Percentiles rank a stretch among this genome's conserved stretches.
Evolutionary conservation across 2,797 vertebrate genomes (phyloP).

Genomic region (Labeo calbasu): DNA sequence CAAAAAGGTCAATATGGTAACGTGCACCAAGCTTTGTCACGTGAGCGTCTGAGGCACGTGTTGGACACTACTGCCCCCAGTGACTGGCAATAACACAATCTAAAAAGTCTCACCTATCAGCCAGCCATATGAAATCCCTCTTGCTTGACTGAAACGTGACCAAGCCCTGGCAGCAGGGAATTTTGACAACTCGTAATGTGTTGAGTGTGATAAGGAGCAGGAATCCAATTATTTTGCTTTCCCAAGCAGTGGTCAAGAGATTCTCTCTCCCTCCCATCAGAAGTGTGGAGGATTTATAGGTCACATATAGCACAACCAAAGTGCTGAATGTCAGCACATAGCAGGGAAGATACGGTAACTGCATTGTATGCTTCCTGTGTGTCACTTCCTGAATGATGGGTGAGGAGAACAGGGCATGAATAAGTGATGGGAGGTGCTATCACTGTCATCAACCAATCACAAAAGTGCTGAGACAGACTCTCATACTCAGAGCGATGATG

Average conservation of each 20-base stretch:
- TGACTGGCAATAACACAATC: constrained; percentile 47
- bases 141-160: constrained; percentile 62
- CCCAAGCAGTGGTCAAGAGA: constrained; percentile 59
- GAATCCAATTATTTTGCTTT: constrained; percentile 70
- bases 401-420: constrained; percentile 45
- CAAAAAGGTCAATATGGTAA: neutral
- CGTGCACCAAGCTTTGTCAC: neutral
- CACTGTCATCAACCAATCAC: constrained; percentile 58
- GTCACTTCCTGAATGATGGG: constrained; percentile 55
- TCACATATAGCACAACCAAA: constrained; percentile 60
- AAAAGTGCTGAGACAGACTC: constrained; percentile 53
- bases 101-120: constrained; percentile 60
- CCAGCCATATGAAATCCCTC: constrained; percentile 61
- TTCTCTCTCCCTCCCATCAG: constrained; percentile 55
- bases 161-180: constrained; percentile 58
- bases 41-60: constrained; percentile 24
- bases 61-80: constrained; percentile 17
- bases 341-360: constrained; percentile 42
- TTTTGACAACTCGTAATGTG: constrained; percentile 64
- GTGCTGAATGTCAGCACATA: constrained; percentile 60
- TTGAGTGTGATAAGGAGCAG: constrained; percentile 65
- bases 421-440: constrained; percentile 58
- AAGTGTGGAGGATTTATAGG: constrained; percentile 61
- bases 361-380: constrained; percentile 55
- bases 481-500: constrained; percentile 38